Percentiles rank a stretch among this genome's conserved stretches.
phyloP scores from a whole-genome alignment of 1,140 invertebrate genomes.

The Drosophila albomicans region DNA sequence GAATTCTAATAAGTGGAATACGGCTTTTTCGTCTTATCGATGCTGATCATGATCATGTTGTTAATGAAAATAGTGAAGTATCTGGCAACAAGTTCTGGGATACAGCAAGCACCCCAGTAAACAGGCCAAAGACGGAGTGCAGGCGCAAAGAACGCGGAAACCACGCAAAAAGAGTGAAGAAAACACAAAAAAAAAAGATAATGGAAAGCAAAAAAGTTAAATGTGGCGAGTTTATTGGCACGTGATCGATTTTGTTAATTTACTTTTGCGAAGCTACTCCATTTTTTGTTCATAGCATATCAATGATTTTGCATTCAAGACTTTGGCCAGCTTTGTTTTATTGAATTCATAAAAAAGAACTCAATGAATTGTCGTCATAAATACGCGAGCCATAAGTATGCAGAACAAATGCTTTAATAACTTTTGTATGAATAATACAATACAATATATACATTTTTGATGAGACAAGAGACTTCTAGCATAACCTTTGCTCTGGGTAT shows the following conservation, averaged over 20 bases:
- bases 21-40: slow-evolving; percentile 56
- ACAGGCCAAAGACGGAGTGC: slow-evolving; percentile 22
- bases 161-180: slow-evolving; percentile 45
- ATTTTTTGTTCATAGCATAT: slow-evolving; percentile 50
- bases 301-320: slow-evolving; percentile 44
- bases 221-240: slow-evolving; percentile 21
- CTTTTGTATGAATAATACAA: neutral
- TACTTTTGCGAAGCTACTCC: slow-evolving; percentile 27
- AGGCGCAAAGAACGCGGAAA: slow-evolving; percentile 61
- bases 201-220: slow-evolving; percentile 20
- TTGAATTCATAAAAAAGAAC: slow-evolving; percentile 9
- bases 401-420: neutral
- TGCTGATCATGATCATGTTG: slow-evolving; percentile 76
- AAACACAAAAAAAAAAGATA: slow-evolving; percentile 1
- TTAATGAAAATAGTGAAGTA: slow-evolving; percentile 71
- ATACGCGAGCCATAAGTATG: slow-evolving; percentile 3
- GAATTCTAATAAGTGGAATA: slow-evolving; percentile 68
- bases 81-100: slow-evolving; percentile 57
- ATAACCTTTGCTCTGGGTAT: neutral
- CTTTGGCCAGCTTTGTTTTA: slow-evolving; percentile 7
- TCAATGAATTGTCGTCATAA: slow-evolving; percentile 23
- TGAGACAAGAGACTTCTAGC: neutral
- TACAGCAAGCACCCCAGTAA: slow-evolving; percentile 21
- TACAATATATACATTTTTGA: neutral
- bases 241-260: slow-evolving; percentile 46